These are phyloP conservation scores for Molossus molossus DNA, from an alignment of 2,797 vertebrate genomes.

Conservation along the genomic window DNA sequence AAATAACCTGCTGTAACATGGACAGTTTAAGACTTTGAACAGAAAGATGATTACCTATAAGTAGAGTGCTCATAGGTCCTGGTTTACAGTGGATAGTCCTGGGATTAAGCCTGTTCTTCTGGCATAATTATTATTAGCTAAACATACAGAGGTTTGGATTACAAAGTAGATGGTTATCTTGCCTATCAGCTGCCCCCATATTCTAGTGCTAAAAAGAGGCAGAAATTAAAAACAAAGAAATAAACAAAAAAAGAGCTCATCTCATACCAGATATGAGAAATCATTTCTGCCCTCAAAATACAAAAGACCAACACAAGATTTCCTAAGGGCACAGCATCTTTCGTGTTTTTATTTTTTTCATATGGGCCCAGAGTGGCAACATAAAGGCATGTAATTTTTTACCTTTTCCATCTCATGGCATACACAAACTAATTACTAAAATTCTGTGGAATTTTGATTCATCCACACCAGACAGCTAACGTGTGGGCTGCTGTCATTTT, in stretches of 20 bases:
- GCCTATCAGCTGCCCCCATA: not conserved
- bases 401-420: not conserved
- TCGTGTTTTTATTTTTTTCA: not conserved
- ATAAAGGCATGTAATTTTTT: not conserved
- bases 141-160: not conserved
- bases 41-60: not conserved
- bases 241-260: not conserved
- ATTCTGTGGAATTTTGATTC: not conserved
- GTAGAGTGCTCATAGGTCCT: not conserved
- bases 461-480: not conserved
- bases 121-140: not conserved
- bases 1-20: not conserved
- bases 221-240: constrained; percentile 4
- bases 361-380: not conserved
- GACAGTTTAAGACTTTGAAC: not conserved
- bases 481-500: not conserved
- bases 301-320: not conserved
- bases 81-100: not conserved
- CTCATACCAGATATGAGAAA: not conserved
- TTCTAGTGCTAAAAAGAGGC: not conserved
- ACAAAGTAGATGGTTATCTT: not conserved
- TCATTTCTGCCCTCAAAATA: not conserved
- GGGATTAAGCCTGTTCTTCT: not conserved
- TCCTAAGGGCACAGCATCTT: not conserved
- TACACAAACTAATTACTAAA: not conserved